A percentile compares a stretch with the other conserved stretches of the same genome.
phyloP scores from a whole-genome alignment of 2,797 vertebrate genomes.

The Characodon lateralis region DNA sequence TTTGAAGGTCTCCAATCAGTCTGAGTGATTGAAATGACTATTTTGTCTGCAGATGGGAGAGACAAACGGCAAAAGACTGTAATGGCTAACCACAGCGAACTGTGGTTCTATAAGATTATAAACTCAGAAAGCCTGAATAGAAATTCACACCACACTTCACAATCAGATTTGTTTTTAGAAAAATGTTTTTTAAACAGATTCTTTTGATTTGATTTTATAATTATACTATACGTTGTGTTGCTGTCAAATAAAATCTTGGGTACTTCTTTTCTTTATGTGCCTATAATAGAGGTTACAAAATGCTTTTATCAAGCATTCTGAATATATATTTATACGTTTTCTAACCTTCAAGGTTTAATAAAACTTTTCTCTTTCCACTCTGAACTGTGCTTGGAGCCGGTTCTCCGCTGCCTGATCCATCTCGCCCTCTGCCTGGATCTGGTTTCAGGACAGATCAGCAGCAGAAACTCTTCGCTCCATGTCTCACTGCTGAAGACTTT shows the following conservation, averaged over 20 bases:
- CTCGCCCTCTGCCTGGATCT: conserved; percentile 53
- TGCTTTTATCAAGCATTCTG: neutral
- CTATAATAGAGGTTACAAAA: neutral
- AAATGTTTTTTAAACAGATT: neutral
- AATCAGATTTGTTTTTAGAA: neutral
- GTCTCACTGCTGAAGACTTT: conserved; percentile 72
- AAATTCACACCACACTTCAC: neutral
- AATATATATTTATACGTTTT: neutral
- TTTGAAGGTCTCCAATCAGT: neutral
- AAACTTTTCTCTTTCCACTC: neutral
- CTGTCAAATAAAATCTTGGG: neutral
- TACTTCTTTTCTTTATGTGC: neutral
- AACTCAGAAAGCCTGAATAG: neutral
- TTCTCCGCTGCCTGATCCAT: conserved; percentile 39
- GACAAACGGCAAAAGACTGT: neutral
- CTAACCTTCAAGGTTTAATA: neutral
- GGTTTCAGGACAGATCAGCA: conserved; percentile 57
- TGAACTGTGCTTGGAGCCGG: neutral
- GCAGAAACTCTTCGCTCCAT: conserved; percentile 38
- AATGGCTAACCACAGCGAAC: neutral
- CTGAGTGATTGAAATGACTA: neutral
- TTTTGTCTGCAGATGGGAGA: neutral
- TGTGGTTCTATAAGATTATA: neutral
- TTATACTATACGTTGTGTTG: neutral
- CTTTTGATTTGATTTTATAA: neutral